Evolutionary conservation across 2,888 invertebrate species (phyloP).

Genomic region (Salpingus planirostris): DNA sequence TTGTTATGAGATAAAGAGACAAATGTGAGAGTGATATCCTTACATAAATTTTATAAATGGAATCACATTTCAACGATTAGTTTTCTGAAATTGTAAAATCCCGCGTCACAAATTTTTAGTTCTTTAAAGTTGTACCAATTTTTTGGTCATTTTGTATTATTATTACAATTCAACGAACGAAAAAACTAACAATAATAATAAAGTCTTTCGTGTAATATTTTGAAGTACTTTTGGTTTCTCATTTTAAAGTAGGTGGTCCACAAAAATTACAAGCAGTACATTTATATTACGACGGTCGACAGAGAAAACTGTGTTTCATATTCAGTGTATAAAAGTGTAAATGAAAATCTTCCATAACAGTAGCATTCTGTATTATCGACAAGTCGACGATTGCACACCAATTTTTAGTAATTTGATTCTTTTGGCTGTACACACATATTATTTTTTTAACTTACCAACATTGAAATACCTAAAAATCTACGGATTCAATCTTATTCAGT

Average conservation of each 20-base stretch:
- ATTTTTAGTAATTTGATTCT: constrained; percentile 17
- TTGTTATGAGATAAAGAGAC: too few relatives aligned
- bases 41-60: constrained; percentile 20
- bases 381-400: constrained; percentile 16
- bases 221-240: neutral
- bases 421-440: constrained; percentile 19
- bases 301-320: too few relatives aligned
- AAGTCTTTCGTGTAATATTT: too few relatives aligned
- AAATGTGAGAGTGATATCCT: too few relatives aligned
- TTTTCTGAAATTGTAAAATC: too few relatives aligned
- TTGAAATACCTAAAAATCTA: constrained; percentile 18
- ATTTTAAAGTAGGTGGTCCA: constrained; percentile 28
- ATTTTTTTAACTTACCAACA: too few relatives aligned
- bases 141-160: constrained; percentile 7
- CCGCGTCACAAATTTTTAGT: too few relatives aligned
- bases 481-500: constrained; percentile 19
- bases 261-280: constrained; percentile 33
- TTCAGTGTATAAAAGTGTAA: constrained; percentile 9
- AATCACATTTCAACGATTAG: constrained; percentile 25
- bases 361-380: constrained; percentile 2
- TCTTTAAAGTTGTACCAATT: constrained; percentile 9
- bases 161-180: neutral
- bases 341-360: constrained; percentile 1
- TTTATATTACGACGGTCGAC: constrained; percentile 9
- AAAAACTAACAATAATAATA: constrained; percentile 3